Percentiles rank a stretch among this genome's conserved stretches.
phyloP scores from a whole-genome alignment of 2,888 invertebrate species.

The Globia sparganii region DNA sequence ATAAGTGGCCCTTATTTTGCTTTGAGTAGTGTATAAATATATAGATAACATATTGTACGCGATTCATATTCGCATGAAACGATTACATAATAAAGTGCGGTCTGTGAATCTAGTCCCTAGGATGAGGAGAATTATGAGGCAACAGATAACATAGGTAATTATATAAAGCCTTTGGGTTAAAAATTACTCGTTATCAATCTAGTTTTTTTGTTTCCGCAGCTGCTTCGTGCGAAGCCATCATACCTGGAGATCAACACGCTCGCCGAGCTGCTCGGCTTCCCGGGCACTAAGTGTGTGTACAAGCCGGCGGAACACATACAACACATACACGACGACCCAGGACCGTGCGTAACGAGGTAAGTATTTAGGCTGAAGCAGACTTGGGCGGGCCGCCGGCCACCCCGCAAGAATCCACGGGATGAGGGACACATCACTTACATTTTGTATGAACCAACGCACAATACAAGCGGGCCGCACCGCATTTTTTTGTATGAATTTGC shows the following conservation, averaged over 20 bases:
- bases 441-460: background rate
- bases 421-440: background rate
- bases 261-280: constrained; percentile 83
- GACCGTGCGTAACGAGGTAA: constrained; percentile 77
- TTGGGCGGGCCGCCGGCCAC: background rate
- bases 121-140: too few relatives aligned
- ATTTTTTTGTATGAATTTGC: background rate
- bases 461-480: background rate
- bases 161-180: background rate
- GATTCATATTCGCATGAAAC: too few relatives aligned
- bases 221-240: constrained; percentile 81
- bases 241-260: constrained; percentile 83
- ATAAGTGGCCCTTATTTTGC: too few relatives aligned
- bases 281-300: constrained; percentile 77
- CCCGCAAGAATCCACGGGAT: background rate
- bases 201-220: constrained; percentile 63
- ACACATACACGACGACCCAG: accelerated
- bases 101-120: too few relatives aligned
- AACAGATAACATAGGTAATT: too few relatives aligned
- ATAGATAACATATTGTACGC: too few relatives aligned
- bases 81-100: too few relatives aligned
- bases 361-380: background rate
- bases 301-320: constrained; percentile 55
- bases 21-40: too few relatives aligned
- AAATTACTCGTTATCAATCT: background rate